phyloP scores from a whole-genome alignment of 2,888 invertebrate species.

The Lithophane socia region DNA sequence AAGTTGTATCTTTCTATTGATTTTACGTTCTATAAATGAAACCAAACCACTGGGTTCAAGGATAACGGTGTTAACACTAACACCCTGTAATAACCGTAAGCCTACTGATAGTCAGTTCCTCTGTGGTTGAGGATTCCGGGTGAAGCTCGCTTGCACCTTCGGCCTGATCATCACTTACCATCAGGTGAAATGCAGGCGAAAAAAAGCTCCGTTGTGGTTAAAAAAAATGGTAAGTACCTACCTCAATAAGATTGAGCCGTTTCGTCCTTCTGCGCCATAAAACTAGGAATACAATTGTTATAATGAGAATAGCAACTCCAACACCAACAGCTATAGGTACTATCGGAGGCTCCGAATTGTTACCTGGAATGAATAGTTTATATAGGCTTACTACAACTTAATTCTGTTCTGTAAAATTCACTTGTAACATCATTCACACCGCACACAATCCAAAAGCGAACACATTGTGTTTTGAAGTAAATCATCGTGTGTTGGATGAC shows the following conservation, averaged over 20 bases:
- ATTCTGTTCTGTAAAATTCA: too few species aligned
- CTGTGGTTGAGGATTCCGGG: too few species aligned
- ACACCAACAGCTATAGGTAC: not conserved
- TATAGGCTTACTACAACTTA: not conserved
- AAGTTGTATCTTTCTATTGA: too few species aligned
- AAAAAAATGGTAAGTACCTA: not conserved
- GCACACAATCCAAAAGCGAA: not conserved
- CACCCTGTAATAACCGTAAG: too few species aligned
- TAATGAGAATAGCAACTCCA: constrained; percentile 1
- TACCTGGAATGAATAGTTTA: constrained; percentile 4
- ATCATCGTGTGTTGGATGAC: not conserved
- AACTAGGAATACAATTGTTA: constrained; percentile 19
- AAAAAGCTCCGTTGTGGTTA: too few species aligned
- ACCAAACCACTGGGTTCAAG: too few species aligned
- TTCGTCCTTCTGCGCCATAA: constrained; percentile 36
- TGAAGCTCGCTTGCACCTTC: too few species aligned
- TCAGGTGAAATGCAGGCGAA: too few species aligned
- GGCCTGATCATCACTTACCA: too few species aligned
- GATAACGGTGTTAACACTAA: too few species aligned
- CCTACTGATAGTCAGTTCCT: too few species aligned
- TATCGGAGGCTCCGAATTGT: fast-evolving
- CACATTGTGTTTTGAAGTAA: not conserved
- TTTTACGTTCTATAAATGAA: too few species aligned
- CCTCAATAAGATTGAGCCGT: constrained; percentile 15
- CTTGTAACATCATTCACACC: not conserved